Conservation (phyloP, 2,888 invertebrate species). For the Capitulum mitella region DNA sequence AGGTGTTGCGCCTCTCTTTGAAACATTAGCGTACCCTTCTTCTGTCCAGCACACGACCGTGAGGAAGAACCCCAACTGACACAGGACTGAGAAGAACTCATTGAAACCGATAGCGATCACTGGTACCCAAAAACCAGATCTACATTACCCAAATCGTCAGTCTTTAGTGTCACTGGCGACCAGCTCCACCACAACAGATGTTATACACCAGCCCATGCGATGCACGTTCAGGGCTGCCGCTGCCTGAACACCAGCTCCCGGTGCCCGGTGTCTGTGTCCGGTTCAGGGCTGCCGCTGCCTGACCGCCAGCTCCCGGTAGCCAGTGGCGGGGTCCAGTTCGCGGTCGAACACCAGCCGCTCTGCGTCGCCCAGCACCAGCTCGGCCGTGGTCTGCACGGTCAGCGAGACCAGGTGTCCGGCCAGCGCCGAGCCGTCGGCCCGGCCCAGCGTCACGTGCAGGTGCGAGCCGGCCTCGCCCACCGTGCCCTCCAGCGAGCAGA, state of each 20-base stretch:
- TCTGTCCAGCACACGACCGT: too few relatives aligned
- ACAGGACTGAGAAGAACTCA: too few relatives aligned
- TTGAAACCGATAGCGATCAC: too few relatives aligned
- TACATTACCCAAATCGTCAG: too few relatives aligned
- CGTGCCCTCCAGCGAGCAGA: slow-evolving; percentile 45
- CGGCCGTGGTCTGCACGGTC: slow-evolving; percentile 45
- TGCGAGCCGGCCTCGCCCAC: slow-evolving; percentile 42
- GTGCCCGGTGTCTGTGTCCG: not conserved
- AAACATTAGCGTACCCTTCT: too few relatives aligned
- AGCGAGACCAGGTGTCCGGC: slow-evolving; percentile 46
- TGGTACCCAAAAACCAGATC: too few relatives aligned
- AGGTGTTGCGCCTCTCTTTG: too few relatives aligned
- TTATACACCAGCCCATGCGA: too few relatives aligned
- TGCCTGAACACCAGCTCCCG: not conserved
- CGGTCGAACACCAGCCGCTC: slow-evolving; percentile 32
- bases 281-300: not conserved
- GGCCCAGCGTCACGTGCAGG: slow-evolving; percentile 43
- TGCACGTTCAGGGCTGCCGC: too few relatives aligned
- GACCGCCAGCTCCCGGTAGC: not conserved
- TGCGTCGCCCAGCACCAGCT: slow-evolving; percentile 40
- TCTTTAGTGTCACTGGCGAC: too few relatives aligned
- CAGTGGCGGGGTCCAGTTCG: slow-evolving; percentile 30
- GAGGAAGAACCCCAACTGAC: too few relatives aligned
- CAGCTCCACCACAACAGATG: too few relatives aligned
- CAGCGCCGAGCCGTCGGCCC: slow-evolving; percentile 42